phyloP scores from a whole-genome alignment of 2,888 invertebrate genomes.

The Archaeoteleia sp. region DNA sequence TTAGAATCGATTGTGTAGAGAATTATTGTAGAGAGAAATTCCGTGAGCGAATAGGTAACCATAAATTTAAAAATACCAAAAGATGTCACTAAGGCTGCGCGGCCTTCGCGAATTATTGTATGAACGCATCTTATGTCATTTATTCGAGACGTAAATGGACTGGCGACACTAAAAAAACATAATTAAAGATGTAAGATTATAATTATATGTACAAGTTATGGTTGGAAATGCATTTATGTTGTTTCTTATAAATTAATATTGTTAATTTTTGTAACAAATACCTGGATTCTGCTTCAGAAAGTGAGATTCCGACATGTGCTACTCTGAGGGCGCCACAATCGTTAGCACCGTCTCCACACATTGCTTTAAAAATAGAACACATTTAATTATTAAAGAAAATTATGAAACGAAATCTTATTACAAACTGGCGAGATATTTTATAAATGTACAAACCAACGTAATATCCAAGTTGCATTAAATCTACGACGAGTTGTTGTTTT shows the following conservation, averaged over 20 bases:
- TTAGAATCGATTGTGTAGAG: constrained; percentile 82
- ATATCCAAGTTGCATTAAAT: constrained; percentile 82
- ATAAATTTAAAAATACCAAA: constrained; percentile 95
- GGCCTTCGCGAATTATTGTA: constrained; percentile 86
- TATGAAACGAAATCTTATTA: background rate
- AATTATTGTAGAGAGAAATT: constrained; percentile 89
- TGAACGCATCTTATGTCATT: constrained; percentile 89
- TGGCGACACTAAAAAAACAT: constrained; percentile 81
- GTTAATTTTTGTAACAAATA: constrained; percentile 43
- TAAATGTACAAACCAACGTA: constrained; percentile 77
- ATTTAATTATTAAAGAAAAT: background rate
- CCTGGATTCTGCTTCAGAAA: constrained; percentile 90
- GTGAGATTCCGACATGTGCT: constrained; percentile 90
- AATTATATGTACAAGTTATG: no score
- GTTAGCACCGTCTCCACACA: constrained; percentile 87
- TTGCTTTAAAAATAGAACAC: constrained; percentile 69
- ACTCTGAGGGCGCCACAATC: constrained; percentile 93
- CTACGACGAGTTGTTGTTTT: constrained; percentile 85
- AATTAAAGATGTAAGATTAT: background rate
- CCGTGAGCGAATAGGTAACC: constrained; percentile 92
- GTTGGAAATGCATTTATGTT: no score
- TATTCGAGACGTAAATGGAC: constrained; percentile 90
- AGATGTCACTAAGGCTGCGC: constrained; percentile 91
- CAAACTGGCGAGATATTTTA: constrained; percentile 6
- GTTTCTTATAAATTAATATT: no score